phyloP scores from a whole-genome alignment of 2,113 vertebrate genomes.

The Cariama cristata region DNA sequence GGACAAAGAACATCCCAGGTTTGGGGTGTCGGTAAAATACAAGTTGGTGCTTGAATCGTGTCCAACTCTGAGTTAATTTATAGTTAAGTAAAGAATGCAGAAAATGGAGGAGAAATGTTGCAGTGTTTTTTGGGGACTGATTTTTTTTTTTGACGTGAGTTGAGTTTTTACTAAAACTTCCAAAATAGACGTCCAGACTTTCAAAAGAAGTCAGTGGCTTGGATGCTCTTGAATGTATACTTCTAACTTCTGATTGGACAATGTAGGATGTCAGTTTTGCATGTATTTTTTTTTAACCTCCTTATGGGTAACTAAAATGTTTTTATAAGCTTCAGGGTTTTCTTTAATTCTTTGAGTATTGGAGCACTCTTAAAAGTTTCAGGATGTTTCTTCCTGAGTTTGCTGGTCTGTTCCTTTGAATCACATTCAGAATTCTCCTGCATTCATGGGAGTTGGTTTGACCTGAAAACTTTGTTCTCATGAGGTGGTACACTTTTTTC shows the following conservation, averaged over 20 bases:
- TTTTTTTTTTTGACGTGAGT: neutral
- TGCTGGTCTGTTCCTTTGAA: neutral
- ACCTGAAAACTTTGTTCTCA: neutral
- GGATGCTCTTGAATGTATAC: neutral
- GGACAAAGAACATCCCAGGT: fast-evolving
- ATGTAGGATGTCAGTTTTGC: neutral
- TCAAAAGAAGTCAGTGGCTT: neutral
- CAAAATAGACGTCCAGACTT: neutral
- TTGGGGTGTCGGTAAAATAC: too few species aligned
- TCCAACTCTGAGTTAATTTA: neutral
- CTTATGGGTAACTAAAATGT: neutral
- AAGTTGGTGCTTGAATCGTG: neutral
- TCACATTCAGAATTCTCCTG: too few species aligned
- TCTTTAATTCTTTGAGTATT: neutral
- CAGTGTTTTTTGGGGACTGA: fast-evolving
- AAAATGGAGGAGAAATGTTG: fast-evolving
- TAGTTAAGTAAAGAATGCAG: too few species aligned
- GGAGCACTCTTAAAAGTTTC: neutral
- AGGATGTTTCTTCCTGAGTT: neutral
- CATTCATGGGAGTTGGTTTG: neutral
- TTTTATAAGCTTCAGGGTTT: neutral
- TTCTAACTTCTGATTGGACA: neutral
- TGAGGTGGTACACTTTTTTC: fast-evolving
- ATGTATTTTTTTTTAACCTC: neutral
- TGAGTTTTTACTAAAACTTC: neutral